Percentiles rank a stretch among this genome's conserved stretches.
These are phyloP conservation scores for Neodon shergylaensis DNA, from an alignment of 2,113 vertebrate genomes.

Conservation along the genomic window DNA sequence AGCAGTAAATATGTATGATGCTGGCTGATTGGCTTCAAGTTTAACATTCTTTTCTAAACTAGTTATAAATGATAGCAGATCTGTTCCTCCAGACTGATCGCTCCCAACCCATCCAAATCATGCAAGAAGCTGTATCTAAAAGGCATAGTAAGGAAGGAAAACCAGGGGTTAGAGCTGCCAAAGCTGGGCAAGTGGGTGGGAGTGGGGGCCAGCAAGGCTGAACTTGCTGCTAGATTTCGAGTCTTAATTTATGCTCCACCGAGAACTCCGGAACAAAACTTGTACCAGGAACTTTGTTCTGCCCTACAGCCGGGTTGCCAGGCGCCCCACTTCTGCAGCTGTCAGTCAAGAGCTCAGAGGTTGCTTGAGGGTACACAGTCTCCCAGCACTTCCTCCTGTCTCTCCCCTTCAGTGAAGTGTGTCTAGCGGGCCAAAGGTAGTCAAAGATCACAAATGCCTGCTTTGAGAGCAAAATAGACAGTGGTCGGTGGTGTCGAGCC, in stretches of 20 bases:
- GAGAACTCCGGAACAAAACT: too few relatives aligned
- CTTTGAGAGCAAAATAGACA: background rate
- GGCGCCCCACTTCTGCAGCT: accelerated
- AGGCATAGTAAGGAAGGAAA: background rate
- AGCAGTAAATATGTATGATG: background rate
- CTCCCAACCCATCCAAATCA: too few relatives aligned
- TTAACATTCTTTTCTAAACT: background rate
- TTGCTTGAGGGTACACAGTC: background rate
- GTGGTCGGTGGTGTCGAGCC: background rate
- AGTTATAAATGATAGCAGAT: background rate
- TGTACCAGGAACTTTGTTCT: background rate
- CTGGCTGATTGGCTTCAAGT: background rate
- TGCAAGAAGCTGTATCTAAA: background rate
- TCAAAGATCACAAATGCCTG: background rate
- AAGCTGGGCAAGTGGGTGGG: background rate
- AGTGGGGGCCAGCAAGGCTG: background rate
- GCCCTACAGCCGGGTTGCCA: background rate
- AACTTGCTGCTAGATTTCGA: background rate
- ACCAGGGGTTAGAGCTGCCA: background rate
- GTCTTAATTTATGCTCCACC: background rate
- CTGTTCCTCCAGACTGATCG: background rate
- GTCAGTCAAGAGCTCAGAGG: background rate
- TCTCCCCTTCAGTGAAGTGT: background rate
- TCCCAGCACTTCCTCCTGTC: background rate
- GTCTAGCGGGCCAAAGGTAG: background rate